These are phyloP conservation scores for Venusia cambrica DNA, from an alignment of 2,888 invertebrate genomes.

Conservation along the genomic window DNA sequence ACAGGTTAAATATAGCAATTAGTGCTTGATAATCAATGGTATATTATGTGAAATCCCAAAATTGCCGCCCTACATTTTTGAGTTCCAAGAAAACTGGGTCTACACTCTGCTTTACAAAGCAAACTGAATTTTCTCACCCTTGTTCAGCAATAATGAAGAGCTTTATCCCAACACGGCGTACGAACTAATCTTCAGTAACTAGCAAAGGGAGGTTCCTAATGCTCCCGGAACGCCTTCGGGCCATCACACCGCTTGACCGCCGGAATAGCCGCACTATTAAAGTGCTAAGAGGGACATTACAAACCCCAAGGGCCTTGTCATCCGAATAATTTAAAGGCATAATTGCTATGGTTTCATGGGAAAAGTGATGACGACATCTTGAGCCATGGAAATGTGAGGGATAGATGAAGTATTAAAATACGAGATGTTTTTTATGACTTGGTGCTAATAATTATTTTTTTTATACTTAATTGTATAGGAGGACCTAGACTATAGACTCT, in stretches of 20 bases:
- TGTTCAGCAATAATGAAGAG: constrained; percentile 11
- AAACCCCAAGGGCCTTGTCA: constrained; percentile 65
- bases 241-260: constrained; percentile 68
- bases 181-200: constrained; percentile 71
- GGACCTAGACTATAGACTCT: no score
- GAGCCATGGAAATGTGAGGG: constrained; percentile 1
- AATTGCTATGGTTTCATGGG: constrained; percentile 60
- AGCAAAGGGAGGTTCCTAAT: constrained; percentile 73
- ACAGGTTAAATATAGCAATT: no score
- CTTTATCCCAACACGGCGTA: constrained; percentile 17
- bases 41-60: no score
- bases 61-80: no score
- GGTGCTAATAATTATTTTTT: no score
- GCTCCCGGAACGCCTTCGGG: constrained; percentile 65
- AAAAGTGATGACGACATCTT: constrained; percentile 14
- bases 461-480: no score
- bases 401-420: neutral
- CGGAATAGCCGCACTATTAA: constrained; percentile 68
- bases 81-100: no score
- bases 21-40: no score
- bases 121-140: neutral
- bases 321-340: constrained; percentile 75
- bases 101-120: no score
- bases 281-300: constrained; percentile 79
- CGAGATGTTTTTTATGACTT: no score